phyloP scores from a whole-genome alignment of 2,113 vertebrate species.

The Castor canadensis region DNA sequence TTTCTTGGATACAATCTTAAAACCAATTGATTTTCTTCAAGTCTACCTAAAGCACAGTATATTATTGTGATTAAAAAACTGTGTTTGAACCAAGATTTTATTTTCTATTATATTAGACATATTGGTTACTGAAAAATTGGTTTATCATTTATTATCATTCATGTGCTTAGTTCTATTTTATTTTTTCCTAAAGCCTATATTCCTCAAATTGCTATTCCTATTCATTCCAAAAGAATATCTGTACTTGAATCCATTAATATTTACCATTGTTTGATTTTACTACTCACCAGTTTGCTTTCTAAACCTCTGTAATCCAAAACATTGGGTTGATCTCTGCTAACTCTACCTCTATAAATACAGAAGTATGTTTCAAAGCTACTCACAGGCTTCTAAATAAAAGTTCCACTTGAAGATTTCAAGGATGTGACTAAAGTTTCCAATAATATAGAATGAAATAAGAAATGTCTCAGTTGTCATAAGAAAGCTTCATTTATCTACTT shows the following conservation, averaged over 20 bases:
- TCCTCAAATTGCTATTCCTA: neutral
- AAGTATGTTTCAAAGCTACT: neutral
- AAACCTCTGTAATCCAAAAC: neutral
- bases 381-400: neutral
- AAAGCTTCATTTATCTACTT: neutral
- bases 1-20: neutral
- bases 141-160: neutral
- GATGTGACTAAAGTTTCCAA: neutral
- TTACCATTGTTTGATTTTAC: neutral
- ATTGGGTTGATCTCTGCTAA: neutral
- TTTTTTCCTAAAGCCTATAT: neutral
- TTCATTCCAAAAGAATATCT: slow-evolving; percentile 19
- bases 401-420: neutral
- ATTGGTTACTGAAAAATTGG: neutral
- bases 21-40: neutral
- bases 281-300: neutral
- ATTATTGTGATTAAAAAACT: neutral
- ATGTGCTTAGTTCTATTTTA: neutral
- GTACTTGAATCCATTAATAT: neutral
- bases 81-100: neutral
- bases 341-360: neutral
- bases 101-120: neutral
- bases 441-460: slow-evolving; percentile 19
- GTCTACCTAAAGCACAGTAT: neutral
- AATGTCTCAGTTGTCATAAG: neutral